These are phyloP conservation scores for Hemiprocne comata DNA, from an alignment of 2,113 vertebrate species.

Conservation along the genomic window DNA sequence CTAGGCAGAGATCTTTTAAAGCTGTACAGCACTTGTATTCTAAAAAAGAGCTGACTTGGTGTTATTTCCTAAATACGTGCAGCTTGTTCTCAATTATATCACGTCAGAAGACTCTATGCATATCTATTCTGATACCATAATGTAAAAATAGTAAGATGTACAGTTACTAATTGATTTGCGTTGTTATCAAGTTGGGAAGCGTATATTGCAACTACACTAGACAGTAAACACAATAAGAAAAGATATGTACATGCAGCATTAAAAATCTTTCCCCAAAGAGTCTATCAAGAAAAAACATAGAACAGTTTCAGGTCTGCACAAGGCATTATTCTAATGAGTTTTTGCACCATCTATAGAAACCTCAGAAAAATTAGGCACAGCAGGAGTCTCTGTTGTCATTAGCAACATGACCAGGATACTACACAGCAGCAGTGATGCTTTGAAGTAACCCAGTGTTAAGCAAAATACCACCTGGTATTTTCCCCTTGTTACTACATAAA, in stretches of 20 bases:
- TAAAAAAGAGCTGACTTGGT: neutral
- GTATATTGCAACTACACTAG: neutral
- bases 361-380: neutral
- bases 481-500: neutral
- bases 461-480: constrained; percentile 15
- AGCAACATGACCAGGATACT: neutral
- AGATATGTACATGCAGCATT: accelerated
- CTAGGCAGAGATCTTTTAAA: neutral
- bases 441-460: neutral
- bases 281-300: neutral
- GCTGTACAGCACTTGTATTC: neutral
- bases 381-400: neutral
- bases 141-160: neutral
- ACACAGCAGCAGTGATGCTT: constrained; percentile 12
- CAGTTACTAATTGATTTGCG: neutral
- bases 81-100: neutral
- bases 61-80: neutral
- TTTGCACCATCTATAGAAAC: constrained; percentile 4
- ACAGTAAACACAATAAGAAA: neutral
- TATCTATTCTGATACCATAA: neutral
- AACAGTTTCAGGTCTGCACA: neutral
- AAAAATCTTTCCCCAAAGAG: neutral
- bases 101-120: neutral
- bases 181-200: neutral
- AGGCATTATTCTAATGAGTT: neutral